Evolutionary conservation across 2,113 vertebrate species (phyloP).

Genomic region (Nestor notabilis): DNA sequence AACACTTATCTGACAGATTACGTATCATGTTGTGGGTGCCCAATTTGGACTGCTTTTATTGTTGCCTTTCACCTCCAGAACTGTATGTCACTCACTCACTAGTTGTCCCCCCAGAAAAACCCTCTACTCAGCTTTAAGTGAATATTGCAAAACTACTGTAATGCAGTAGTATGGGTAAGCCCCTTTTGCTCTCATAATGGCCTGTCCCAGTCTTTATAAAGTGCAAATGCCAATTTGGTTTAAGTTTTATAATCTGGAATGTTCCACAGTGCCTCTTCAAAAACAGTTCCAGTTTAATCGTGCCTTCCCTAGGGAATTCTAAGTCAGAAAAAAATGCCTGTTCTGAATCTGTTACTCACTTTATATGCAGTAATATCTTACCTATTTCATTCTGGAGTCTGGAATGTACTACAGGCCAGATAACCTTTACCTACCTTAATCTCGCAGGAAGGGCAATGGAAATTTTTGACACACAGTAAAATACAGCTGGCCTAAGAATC

Average conservation of each 20-base stretch:
- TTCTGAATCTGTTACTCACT: not conserved
- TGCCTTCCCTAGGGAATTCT: not conserved
- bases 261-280: not conserved
- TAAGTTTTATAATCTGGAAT: slow-evolving; percentile 15
- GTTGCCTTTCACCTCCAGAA: not conserved
- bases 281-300: not conserved
- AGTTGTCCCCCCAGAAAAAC: not conserved
- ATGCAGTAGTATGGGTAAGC: not conserved
- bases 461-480: not conserved
- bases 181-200: not conserved
- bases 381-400: not conserved
- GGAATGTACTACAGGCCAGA: not conserved
- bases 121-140: not conserved
- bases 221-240: slow-evolving; percentile 19
- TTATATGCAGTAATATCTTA: not conserved
- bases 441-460: not conserved
- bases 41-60: not conserved
- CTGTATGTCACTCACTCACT: not conserved
- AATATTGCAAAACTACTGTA: not conserved
- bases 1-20: not conserved
- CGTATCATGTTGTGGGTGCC: not conserved
- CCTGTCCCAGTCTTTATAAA: not conserved
- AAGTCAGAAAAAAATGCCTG: not conserved
- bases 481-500: not conserved
- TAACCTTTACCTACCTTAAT: not conserved